Conservation (phyloP, 2,888 invertebrate genomes). For the Macrophya annulata region DNA sequence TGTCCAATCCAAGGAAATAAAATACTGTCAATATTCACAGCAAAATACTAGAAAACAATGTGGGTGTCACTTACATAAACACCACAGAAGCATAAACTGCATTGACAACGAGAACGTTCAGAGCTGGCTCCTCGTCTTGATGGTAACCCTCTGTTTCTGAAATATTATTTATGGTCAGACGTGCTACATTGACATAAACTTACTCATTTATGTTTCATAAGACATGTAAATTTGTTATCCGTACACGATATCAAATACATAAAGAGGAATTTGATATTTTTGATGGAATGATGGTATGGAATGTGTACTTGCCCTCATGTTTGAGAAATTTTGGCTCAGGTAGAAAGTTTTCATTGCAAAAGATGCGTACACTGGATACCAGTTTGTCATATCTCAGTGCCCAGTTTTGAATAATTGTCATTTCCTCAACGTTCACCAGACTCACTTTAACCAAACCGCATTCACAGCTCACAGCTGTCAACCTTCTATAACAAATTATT, state of each 20-base stretch:
- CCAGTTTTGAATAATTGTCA: slow-evolving; percentile 80
- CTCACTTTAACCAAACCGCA: slow-evolving; percentile 83
- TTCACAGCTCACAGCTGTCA: slow-evolving; percentile 84
- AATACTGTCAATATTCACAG: slow-evolving; percentile 29
- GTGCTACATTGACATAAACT: background rate
- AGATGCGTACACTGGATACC: slow-evolving; percentile 81
- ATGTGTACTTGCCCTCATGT: slow-evolving; percentile 60
- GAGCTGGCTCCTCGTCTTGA: slow-evolving; percentile 68
- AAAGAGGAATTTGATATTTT: background rate
- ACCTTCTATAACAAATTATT: slow-evolving; percentile 77
- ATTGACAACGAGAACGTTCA: slow-evolving; percentile 83
- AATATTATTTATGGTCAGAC: slow-evolving; percentile 47
- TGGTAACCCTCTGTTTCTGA: slow-evolving; percentile 55
- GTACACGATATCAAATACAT: slow-evolving; percentile 27
- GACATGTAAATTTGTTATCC: slow-evolving; percentile 33
- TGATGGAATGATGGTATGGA: background rate
- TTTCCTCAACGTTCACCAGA: slow-evolving; percentile 80
- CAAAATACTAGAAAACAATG: slow-evolving; percentile 17
- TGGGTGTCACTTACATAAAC: slow-evolving; percentile 80
- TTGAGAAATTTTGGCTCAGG: slow-evolving; percentile 69
- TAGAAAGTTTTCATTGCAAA: slow-evolving; percentile 72
- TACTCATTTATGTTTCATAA: slow-evolving; percentile 26
- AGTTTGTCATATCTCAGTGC: slow-evolving; percentile 82
- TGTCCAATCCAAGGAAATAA: slow-evolving; percentile 68
- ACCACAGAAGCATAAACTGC: slow-evolving; percentile 82